Conservation (phyloP, 1,140 invertebrate species). For the Drosophila insularis region DNA sequence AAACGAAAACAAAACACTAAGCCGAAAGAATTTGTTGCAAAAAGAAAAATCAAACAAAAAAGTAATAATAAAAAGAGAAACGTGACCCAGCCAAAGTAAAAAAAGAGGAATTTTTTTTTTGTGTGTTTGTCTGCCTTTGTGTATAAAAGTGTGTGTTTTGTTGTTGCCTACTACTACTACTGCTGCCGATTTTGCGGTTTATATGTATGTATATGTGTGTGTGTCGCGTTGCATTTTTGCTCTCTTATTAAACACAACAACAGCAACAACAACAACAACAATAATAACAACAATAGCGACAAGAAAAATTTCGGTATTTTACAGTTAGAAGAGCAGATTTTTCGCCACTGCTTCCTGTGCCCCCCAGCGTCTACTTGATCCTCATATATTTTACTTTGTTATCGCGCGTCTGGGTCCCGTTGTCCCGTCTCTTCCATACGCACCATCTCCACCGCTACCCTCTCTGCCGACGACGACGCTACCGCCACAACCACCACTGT, state of each 20-base stretch:
- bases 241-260: slow-evolving; percentile 35
- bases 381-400: slow-evolving; percentile 29
- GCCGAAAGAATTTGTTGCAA: slow-evolving; percentile 10
- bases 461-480: slow-evolving; percentile 10
- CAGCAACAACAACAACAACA: slow-evolving; percentile 40
- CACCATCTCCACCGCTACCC: slow-evolving; percentile 30
- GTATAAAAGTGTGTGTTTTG: slow-evolving; percentile 22
- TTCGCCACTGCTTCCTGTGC: slow-evolving; percentile 6
- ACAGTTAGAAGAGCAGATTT: slow-evolving; percentile 9
- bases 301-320: slow-evolving; percentile 30
- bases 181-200: slow-evolving; percentile 13
- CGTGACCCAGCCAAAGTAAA: slow-evolving; percentile 67
- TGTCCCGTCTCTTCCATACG: slow-evolving; percentile 18
- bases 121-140: slow-evolving; percentile 40
- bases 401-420: slow-evolving; percentile 14
- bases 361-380: slow-evolving; percentile 12
- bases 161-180: slow-evolving; percentile 23
- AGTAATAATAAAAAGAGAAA: slow-evolving; percentile 61
- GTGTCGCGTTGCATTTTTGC: neutral
- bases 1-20: neutral
- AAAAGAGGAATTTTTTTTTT: slow-evolving; percentile 29
- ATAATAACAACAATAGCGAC: slow-evolving; percentile 45
- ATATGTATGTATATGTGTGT: neutral
- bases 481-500: neutral
- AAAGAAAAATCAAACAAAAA: slow-evolving; percentile 48